Base-by-base conservation (phyloP, 2,797 vertebrate genomes). In the Enteromius mattozi region DNA sequence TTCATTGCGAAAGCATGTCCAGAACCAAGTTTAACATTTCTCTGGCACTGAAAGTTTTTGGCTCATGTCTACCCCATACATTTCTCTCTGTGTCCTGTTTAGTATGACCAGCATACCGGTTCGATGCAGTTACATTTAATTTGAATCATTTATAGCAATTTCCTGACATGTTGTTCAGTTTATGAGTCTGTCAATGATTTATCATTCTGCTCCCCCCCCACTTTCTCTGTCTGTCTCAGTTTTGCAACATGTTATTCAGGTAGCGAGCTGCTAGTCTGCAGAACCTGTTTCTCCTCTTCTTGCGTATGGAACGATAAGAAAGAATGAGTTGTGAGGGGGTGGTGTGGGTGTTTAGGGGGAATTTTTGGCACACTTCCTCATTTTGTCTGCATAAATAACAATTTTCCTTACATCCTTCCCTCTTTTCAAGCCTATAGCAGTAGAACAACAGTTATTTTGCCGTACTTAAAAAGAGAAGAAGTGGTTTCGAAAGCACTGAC, bases 191-290 rank as follows among this genome's bases (percentile, higher is more conserved):
- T 83, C 71, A 76, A 66, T 75, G 81, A 76, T 83, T 86, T 83
- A 77, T 79, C 45, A 85, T 66, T 35, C 66, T 82, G 6, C 16
- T 70, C n/a, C 86, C 87, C 92, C 88, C 90, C 92, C 66, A 72
- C 89, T 80, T 87, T 71, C 89, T 87, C 66, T 42, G 27, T 81
- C 61, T 87, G 80, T 79, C 77, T 21, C 3, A 89, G 45, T 86
- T 86, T 86, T 85, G 75, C 78, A 85, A 85, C 79, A 80, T 87
- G 83, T 86, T 88, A 81, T 88, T 88, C 66, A 83, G 71, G 68
- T 72, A 42, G n/a, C 4, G 24, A 71, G 49, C 74, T 74, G 37
- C 19, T 75, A 70, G 78, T 63, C 77, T 81, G 85, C 45, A 45
- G 49, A 88, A 88, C 88, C 69, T 71, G 88, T 84, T 88, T 84